These are phyloP conservation scores for Scolanthus callimorphus DNA, from an alignment of 92 coral and sea anemone genomes.

Conservation along the genomic window DNA sequence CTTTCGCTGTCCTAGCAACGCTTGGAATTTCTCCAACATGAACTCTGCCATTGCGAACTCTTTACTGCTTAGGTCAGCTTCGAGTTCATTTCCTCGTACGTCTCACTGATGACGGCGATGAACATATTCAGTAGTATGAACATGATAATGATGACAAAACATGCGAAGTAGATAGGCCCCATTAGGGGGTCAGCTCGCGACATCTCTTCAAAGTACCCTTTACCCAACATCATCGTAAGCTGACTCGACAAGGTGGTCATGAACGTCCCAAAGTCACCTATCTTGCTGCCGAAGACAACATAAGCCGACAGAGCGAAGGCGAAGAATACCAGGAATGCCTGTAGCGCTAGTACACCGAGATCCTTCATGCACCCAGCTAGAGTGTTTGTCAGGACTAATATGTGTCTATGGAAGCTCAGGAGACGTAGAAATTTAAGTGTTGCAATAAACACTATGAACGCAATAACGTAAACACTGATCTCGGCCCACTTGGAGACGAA, in stretches of 20 bases:
- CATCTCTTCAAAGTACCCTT: slow-evolving; percentile 48
- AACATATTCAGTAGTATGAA: slow-evolving; percentile 57
- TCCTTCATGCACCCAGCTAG: slow-evolving; percentile 20
- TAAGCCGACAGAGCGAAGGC: slow-evolving; percentile 47
- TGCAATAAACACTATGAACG: slow-evolving; percentile 52
- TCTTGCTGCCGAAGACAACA: slow-evolving; percentile 41
- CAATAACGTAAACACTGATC: slow-evolving; percentile 36
- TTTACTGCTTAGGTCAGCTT: slow-evolving; percentile 11
- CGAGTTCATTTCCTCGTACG: slow-evolving; percentile 42
- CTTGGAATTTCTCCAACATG: slow-evolving; percentile 17
- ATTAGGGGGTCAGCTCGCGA: slow-evolving; percentile 31
- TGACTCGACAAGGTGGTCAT: slow-evolving; percentile 38
- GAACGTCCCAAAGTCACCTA: slow-evolving; percentile 29
- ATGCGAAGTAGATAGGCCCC: slow-evolving; percentile 40
- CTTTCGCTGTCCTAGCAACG: slow-evolving; percentile 15
- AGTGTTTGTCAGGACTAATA: slow-evolving; percentile 38
- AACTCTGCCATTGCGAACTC: slow-evolving; percentile 38
- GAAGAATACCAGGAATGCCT: slow-evolving; percentile 33
- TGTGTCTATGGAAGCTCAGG: slow-evolving; percentile 54
- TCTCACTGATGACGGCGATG: slow-evolving; percentile 44
- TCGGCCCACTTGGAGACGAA: slow-evolving; percentile 46
- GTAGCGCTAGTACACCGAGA: slow-evolving; percentile 28
- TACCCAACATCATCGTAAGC: slow-evolving; percentile 49
- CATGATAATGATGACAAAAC: slow-evolving; percentile 41
- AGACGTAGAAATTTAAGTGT: slow-evolving; percentile 55